Conservation (phyloP, 2,797 vertebrate species). For the Melanotaenia nigrans region DNA sequence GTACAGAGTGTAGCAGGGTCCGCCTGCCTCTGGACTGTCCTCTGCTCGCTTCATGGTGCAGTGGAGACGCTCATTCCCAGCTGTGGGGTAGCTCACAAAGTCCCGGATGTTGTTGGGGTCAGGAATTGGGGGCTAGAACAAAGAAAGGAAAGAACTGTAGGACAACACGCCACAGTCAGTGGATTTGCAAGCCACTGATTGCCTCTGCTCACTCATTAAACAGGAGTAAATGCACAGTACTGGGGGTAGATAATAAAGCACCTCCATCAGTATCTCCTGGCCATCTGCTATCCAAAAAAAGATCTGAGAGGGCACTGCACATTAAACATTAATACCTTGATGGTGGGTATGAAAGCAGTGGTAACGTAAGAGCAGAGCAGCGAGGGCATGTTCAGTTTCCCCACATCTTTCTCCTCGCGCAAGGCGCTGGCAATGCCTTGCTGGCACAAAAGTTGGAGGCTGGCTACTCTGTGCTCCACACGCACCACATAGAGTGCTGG, state of each 20-base stretch:
- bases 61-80: constrained; percentile 95
- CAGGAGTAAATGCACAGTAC: constrained; percentile 77
- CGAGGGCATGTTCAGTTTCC: constrained; percentile 94
- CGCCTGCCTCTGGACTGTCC: constrained; percentile 95
- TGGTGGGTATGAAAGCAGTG: constrained; percentile 96
- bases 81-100: constrained; percentile 98
- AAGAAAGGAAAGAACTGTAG: constrained; percentile 55
- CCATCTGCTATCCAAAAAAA: constrained; percentile 93
- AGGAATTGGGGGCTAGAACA: constrained; percentile 94
- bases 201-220: neutral
- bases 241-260: neutral
- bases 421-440: constrained; percentile 94
- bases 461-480: constrained; percentile 96
- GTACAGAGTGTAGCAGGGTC: constrained; percentile 97
- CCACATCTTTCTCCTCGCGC: constrained; percentile 95
- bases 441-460: constrained; percentile 95
- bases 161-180: constrained; percentile 40
- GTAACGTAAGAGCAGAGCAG: constrained; percentile 97
- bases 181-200: neutral
- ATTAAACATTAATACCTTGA: constrained; percentile 76
- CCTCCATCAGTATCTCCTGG: constrained; percentile 93
- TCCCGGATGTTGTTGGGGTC: constrained; percentile 99
- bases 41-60: constrained; percentile 99
- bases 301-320: constrained; percentile 79
- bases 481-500: constrained; percentile 94